phyloP scores from a whole-genome alignment of 2,888 invertebrate genomes.

The Napeogenes sylphis region DNA sequence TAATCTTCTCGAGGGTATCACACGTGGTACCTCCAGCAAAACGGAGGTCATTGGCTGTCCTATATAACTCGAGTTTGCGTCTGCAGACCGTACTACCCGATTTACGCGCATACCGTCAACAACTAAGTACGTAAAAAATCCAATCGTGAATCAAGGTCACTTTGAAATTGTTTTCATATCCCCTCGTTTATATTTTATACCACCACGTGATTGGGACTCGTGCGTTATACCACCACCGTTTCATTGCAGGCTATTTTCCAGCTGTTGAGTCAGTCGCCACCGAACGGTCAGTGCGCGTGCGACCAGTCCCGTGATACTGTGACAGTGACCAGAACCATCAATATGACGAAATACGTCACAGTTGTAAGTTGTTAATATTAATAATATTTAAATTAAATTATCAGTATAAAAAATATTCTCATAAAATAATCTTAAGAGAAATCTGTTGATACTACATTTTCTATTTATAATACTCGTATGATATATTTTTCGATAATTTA shows the following conservation, averaged over 20 bases:
- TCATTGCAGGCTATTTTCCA: constrained; percentile 58
- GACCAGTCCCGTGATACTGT: constrained; percentile 52
- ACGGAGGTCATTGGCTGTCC: constrained; percentile 68
- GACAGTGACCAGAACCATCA: constrained; percentile 49
- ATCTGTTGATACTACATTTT: no score
- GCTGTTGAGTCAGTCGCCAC: constrained; percentile 48
- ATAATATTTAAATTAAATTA: neutral
- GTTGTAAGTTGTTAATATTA: constrained; percentile 53
- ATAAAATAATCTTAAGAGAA: no score
- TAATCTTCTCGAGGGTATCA: constrained; percentile 29
- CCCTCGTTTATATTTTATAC: constrained; percentile 39
- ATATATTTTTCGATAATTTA: no score
- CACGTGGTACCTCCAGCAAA: constrained; percentile 48
- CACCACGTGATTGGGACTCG: constrained; percentile 45
- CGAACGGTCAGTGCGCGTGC: constrained; percentile 53
- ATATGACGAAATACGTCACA: constrained; percentile 65
- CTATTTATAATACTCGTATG: no score
- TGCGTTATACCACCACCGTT: constrained; percentile 58
- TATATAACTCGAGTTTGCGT: constrained; percentile 67
- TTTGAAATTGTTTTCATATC: constrained; percentile 45
- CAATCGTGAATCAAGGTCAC: constrained; percentile 49
- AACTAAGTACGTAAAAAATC: constrained; percentile 61
- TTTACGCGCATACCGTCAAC: constrained; percentile 63
- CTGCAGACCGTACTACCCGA: constrained; percentile 63
- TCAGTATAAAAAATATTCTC: no score